These are phyloP conservation scores for Phortica magna DNA, from an alignment of 2,888 invertebrate species.

Conservation along the genomic window DNA sequence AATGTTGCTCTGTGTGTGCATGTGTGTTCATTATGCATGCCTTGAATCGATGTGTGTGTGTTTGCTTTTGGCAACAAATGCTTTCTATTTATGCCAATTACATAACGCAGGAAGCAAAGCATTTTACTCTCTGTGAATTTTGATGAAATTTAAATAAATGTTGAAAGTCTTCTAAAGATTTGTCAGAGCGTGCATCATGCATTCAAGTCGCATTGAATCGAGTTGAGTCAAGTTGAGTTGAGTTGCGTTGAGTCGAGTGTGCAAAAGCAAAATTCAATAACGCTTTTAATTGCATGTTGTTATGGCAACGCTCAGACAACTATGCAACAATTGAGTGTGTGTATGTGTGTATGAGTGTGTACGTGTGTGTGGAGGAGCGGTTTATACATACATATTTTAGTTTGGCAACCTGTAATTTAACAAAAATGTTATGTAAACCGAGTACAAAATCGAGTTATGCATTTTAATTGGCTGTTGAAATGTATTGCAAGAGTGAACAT, in stretches of 20 bases:
- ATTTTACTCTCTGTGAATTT: not conserved
- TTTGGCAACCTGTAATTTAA: slow-evolving; percentile 65
- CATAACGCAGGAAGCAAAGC: not conserved
- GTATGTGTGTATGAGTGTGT: not conserved
- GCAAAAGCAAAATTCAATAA: slow-evolving; percentile 57
- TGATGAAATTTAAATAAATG: slow-evolving; percentile 4
- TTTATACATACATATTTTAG: not conserved
- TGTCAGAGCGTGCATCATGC: not conserved
- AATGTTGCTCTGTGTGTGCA: slow-evolving; percentile 5
- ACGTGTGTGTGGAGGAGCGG: not conserved
- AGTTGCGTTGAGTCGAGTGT: slow-evolving; percentile 18
- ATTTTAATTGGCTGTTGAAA: slow-evolving; percentile 69
- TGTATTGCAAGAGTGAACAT: slow-evolving; percentile 45
- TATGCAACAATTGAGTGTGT: not conserved
- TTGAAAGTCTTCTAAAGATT: not conserved
- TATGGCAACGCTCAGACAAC: slow-evolving; percentile 9
- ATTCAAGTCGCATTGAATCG: not conserved
- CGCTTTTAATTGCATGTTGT: slow-evolving; percentile 72
- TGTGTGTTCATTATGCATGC: slow-evolving; percentile 13
- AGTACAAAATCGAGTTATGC: slow-evolving; percentile 66
- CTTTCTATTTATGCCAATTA: not conserved
- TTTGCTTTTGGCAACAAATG: not conserved
- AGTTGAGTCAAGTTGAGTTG: slow-evolving; percentile 25
- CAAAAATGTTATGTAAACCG: slow-evolving; percentile 69
- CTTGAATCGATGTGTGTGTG: slow-evolving; percentile 14